Conservation (phyloP, 2,888 invertebrate genomes). For the Pyralis farinalis region DNA sequence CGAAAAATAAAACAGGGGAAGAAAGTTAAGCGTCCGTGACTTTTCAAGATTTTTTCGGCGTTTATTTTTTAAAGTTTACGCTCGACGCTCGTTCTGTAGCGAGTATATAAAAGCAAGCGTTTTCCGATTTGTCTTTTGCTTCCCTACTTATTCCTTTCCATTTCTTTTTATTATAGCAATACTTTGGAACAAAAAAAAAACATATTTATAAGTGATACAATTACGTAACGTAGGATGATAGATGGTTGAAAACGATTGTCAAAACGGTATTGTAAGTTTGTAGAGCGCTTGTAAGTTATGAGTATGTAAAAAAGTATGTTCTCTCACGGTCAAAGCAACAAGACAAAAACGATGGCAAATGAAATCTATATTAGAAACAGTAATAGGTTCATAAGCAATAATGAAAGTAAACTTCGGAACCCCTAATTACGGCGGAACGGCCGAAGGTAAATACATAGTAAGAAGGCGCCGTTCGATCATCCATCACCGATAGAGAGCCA, state of each 20-base stretch:
- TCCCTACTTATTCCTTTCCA: slow-evolving; percentile 46
- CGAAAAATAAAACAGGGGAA: slow-evolving; percentile 79
- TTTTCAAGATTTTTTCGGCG: slow-evolving; percentile 78
- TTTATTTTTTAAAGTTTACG: slow-evolving; percentile 78
- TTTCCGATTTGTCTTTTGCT: slow-evolving; percentile 67
- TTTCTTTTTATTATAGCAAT: slow-evolving; percentile 38
- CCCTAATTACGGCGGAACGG: slow-evolving; percentile 67
- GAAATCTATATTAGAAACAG: slow-evolving; percentile 72
- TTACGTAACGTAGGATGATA: neutral
- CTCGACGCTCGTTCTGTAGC: slow-evolving; percentile 46
- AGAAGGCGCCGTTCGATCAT: slow-evolving; percentile 73
- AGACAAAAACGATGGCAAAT: slow-evolving; percentile 44
- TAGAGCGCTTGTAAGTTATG: too few relatives aligned
- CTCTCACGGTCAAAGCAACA: slow-evolving; percentile 39
- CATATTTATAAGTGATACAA: neutral
- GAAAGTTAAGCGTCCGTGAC: slow-evolving; percentile 82
- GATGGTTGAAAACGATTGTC: too few relatives aligned
- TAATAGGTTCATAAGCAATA: slow-evolving; percentile 71
- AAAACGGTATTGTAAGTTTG: too few relatives aligned
- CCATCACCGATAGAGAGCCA: slow-evolving; percentile 74
- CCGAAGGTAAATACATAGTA: slow-evolving; percentile 66
- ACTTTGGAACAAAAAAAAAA: neutral
- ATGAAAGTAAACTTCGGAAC: slow-evolving; percentile 76
- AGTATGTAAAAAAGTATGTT: neutral
- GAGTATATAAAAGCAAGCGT: slow-evolving; percentile 64